Conservation (phyloP, 2,113 vertebrate species). For the Choloepus hoffmanni region DNA sequence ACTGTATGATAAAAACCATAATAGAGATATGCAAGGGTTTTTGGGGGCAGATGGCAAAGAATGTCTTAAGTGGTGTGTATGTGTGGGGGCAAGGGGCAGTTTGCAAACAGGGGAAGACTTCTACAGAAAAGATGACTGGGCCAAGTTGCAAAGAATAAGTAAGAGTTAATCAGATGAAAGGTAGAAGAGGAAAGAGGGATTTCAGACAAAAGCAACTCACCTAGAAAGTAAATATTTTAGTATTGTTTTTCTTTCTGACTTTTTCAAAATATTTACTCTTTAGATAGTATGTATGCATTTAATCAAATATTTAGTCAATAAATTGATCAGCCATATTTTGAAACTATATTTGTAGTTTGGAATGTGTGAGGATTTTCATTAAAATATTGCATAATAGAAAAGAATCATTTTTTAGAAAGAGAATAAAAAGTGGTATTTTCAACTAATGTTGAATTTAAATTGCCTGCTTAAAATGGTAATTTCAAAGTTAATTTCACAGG, state of each 20-base stretch:
- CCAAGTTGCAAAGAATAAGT: not conserved
- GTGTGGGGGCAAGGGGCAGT: not conserved
- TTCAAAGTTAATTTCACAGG: constrained; percentile 25
- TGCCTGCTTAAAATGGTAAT: not conserved
- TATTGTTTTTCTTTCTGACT: not conserved
- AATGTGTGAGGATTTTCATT: not conserved
- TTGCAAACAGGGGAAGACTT: not conserved
- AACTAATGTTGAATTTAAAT: not conserved
- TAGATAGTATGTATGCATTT: not conserved
- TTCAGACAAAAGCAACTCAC: constrained; percentile 1
- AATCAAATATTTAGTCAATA: constrained; percentile 14
- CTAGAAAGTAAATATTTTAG: constrained; percentile 43
- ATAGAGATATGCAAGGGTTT: not conserved
- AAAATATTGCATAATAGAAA: constrained; percentile 5
- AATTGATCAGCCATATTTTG: not conserved
- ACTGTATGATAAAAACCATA: not conserved
- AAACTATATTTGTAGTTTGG: not conserved
- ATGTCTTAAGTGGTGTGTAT: not conserved
- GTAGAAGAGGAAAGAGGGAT: not conserved
- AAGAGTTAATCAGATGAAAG: not conserved
- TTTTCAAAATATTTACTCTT: constrained; percentile 32
- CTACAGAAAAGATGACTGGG: not conserved
- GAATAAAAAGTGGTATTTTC: constrained; percentile 6
- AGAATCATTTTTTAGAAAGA: not conserved
- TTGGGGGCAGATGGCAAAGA: not conserved